Evolutionary conservation across 2,888 invertebrate genomes (phyloP), one percentile per base, ranked within the genome.

Genomic region (Eulithis prunata): DNA sequence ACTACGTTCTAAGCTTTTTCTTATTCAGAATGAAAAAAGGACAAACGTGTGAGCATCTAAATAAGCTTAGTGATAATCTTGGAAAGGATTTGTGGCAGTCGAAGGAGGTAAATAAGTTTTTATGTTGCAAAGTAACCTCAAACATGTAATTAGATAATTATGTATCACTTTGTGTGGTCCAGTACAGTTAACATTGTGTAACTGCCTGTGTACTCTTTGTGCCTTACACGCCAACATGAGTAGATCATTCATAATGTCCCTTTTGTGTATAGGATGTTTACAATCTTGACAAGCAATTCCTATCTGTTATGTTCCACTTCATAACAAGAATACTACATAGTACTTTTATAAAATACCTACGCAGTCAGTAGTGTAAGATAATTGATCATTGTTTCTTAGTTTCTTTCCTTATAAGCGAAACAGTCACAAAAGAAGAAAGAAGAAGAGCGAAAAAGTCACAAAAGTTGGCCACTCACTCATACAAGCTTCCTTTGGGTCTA

Each of bases 1-100:
- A 85, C 84, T 87, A 82, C 80, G 76, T 84, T 80, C 71, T 76
- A 78, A 79, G 75, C 69, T 78, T 73, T 75, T 76, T 82, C 74
- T 21, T 10, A 75, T 73, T 73, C 76, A 80, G 78, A 81, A 93
- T 92, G 92, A 90, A 92, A 84, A 91, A 86, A 85, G 88, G 88
- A 77, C 85, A 88, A 78, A 92, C 91, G 64, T 93, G 93, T 82
- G 92, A 93, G 69, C 93, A 93, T 79, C 82, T 93, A 56, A 91
- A 92, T 76, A 91, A 89, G 72, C 79, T 93, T 51, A 83, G 86
- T 65, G 89, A 90, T 68, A 77, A 78, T 64, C 82, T 92, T 21
- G 88, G 82, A 66, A 89, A 89, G 77, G 90, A 93, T 59, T 76
- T 92, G 69, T 93, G 91, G 91, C 88, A 89, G 73, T 78, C 88